Evolutionary conservation across 2,797 vertebrate species (phyloP), one percentile per base, ranked within the genome.

Genomic region (Malurus splendens): DNA sequence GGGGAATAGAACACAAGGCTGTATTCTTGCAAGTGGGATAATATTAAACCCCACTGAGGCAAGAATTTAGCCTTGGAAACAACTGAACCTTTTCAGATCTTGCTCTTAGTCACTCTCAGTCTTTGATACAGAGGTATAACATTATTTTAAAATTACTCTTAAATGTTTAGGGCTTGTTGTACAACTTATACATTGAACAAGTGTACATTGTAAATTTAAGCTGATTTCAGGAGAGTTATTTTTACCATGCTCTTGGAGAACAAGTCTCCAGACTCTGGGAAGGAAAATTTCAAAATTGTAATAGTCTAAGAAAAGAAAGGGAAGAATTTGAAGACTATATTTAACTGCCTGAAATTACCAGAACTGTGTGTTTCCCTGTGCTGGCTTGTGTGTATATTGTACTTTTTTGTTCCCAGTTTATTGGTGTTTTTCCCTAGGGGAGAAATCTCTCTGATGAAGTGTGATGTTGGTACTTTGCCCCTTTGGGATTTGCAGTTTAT

Each of bases 11-110:
- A 86, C 41, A 94, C 83, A 95, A 93, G 68, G 74, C 86, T 85
- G 48, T 83, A 89, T 95, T 95, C 85, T 95, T 93, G 42, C 55
- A 73, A 81, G 42, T 0, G 9, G 74, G 73, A 57, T 70, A 55
- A 39, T 81, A 23, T 70, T 70, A 70, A 94, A 82, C 88, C 71
- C 90, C 66, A 90, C 54, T 70, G 76, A 85, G 82, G 74, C 38
- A 92, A 76, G 85, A 93, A 93, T 93, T 94, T 87, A 57, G 85
- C 54, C 52, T 47, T 76, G 28, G 45, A 76, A 94, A 91, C 86
- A 90, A 93, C 50, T 36, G 56, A 89, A 73, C 36, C 67, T 90
- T 93, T 94, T 93, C 70, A 92, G 71, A 76, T 79, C 76, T 83
- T 64, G 32, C 47, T 90, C 25, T 79, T 75, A 60, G 62, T 70